These are phyloP conservation scores for Carlito syrichta DNA, from an alignment of 2,113 vertebrate species.

Conservation along the genomic window DNA sequence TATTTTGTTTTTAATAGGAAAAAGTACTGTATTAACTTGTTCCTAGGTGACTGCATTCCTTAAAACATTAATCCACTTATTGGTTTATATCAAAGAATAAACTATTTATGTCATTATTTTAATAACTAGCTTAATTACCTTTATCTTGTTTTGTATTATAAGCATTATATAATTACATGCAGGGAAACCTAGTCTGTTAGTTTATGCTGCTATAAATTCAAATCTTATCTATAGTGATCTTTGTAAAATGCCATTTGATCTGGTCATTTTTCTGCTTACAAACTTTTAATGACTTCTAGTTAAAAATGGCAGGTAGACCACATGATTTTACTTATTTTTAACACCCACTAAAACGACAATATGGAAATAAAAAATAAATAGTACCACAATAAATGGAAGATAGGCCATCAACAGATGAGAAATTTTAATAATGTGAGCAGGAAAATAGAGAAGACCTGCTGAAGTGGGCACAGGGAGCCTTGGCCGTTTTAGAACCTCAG, in stretches of 20 bases:
- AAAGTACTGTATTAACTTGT: not conserved
- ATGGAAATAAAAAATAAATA: not conserved
- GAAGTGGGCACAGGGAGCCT: not conserved
- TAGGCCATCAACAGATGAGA: not conserved
- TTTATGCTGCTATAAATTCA: conserved; percentile 19
- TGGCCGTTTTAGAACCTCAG: not conserved
- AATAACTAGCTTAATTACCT: not conserved
- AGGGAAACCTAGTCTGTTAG: not conserved
- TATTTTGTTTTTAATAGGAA: not conserved
- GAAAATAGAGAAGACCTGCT: not conserved
- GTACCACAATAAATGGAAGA: not conserved
- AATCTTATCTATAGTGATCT: not conserved
- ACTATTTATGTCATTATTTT: not conserved
- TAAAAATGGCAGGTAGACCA: not conserved
- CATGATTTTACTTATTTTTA: conserved; percentile 11
- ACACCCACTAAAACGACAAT: not conserved
- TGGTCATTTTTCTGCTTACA: conserved; percentile 32
- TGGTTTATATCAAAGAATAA: not conserved
- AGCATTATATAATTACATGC: not conserved
- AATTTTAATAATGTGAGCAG: not conserved
- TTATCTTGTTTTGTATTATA: not conserved
- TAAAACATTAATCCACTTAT: not conserved
- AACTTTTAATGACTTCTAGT: conserved; percentile 26
- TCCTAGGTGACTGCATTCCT: not conserved
- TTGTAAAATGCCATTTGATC: not conserved